Percentiles rank a stretch among this genome's conserved stretches.
phyloP scores from a whole-genome alignment of 1,140 invertebrate genomes.

The Trachelipus rathkii region DNA sequence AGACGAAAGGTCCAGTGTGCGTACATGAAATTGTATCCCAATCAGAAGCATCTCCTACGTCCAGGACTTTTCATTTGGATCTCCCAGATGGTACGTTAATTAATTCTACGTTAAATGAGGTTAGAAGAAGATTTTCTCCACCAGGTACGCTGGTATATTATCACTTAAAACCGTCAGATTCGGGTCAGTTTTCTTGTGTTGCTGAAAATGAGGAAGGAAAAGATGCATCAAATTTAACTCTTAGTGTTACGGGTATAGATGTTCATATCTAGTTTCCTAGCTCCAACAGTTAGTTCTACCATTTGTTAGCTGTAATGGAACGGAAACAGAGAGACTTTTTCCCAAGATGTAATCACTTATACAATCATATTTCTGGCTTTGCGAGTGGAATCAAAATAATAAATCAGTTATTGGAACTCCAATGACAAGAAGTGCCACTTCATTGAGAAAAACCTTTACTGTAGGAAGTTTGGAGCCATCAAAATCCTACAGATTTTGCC shows the following conservation, averaged over 20 bases:
- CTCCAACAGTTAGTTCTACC: constrained; percentile 49
- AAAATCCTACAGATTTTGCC: constrained; percentile 54
- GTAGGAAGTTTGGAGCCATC: constrained; percentile 51
- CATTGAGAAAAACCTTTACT: constrained; percentile 49
- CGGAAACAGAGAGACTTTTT: constrained; percentile 51
- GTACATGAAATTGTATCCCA: no score
- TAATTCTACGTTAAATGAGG: constrained; percentile 48
- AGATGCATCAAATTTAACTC: constrained; percentile 33
- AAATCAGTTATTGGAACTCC: constrained; percentile 49
- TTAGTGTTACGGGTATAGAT: constrained; percentile 49
- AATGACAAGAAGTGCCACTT: constrained; percentile 47
- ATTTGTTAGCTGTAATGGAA: constrained; percentile 54
- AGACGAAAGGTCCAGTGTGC: constrained; percentile 50
- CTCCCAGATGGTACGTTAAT: constrained; percentile 50
- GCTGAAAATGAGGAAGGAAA: constrained; percentile 46
- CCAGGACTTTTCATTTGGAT: constrained; percentile 51
- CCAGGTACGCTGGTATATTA: constrained; percentile 50
- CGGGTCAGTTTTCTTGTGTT: constrained; percentile 48
- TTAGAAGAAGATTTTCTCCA: constrained; percentile 47
- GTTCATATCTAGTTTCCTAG: constrained; percentile 51
- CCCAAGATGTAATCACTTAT: constrained; percentile 51
- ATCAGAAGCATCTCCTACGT: constrained; percentile 51
- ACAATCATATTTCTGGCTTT: constrained; percentile 52
- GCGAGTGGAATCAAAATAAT: constrained; percentile 34
- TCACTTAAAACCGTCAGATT: constrained; percentile 48